phyloP scores from a whole-genome alignment of 2,888 invertebrate species.

The Luperina testacea region DNA sequence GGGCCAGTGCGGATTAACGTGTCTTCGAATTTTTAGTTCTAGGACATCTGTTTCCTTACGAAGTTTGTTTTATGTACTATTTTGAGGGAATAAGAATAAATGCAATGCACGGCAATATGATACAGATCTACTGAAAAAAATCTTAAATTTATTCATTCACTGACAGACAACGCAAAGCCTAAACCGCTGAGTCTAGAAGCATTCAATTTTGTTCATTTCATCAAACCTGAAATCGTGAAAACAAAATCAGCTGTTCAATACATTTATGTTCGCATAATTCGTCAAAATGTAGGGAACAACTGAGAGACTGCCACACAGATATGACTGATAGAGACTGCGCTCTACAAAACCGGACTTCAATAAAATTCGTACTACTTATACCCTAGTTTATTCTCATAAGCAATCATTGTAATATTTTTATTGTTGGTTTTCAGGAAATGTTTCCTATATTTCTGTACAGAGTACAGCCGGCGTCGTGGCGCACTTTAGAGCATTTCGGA shows the following conservation, averaged over 20 bases:
- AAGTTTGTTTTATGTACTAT: neutral
- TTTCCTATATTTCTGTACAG: conserved; percentile 70
- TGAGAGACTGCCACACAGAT: too few species aligned
- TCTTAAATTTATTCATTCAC: too few species aligned
- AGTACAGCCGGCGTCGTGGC: conserved; percentile 77
- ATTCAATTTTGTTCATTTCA: too few species aligned
- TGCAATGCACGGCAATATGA: neutral
- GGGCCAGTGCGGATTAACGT: neutral
- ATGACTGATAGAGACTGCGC: too few species aligned
- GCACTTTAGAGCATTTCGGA: conserved; percentile 79
- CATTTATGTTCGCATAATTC: too few species aligned
- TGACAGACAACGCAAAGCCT: too few species aligned
- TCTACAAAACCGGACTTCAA: neutral
- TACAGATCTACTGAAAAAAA: neutral
- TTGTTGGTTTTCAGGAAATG: conserved; percentile 74
- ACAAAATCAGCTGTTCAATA: too few species aligned
- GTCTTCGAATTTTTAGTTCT: too few species aligned
- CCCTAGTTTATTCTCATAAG: neutral
- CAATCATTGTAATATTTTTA: neutral
- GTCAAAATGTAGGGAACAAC: too few species aligned
- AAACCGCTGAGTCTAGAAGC: too few species aligned
- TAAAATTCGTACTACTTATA: neutral
- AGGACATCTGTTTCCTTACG: neutral
- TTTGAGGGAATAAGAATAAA: neutral
- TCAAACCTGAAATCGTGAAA: too few species aligned